phyloP scores from a whole-genome alignment of 2,888 invertebrate species.

The Acleris cristana region DNA sequence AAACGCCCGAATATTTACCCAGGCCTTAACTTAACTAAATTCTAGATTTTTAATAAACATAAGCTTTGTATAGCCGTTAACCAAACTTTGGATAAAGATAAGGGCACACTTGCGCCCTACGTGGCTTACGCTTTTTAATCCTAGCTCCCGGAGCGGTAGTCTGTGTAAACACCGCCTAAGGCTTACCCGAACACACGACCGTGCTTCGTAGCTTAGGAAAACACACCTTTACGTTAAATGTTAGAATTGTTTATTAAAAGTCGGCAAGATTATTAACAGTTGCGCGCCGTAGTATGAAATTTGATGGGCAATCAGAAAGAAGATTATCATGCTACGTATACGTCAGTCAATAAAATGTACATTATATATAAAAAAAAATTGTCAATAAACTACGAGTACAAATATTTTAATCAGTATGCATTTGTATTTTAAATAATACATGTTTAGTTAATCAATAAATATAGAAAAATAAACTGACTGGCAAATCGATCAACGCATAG shows the following conservation, averaged over 20 bases:
- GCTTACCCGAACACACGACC: slow-evolving; percentile 6
- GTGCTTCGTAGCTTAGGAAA: background rate
- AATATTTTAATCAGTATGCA: too few species aligned
- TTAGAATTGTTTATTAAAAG: background rate
- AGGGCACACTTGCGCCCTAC: slow-evolving; percentile 45
- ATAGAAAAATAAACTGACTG: too few species aligned
- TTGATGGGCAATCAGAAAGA: background rate
- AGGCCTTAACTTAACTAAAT: too few species aligned
- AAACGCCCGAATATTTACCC: too few species aligned
- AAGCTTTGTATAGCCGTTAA: slow-evolving; percentile 9
- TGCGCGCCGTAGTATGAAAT: background rate
- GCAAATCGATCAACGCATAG: too few species aligned
- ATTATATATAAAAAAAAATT: too few species aligned
- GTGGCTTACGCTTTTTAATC: slow-evolving; percentile 54
- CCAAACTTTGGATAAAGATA: slow-evolving; percentile 37
- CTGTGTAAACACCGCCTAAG: slow-evolving; percentile 57
- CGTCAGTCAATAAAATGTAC: background rate
- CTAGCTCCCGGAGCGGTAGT: slow-evolving; percentile 60
- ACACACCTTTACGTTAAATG: background rate
- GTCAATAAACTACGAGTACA: too few species aligned
- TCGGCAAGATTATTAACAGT: background rate
- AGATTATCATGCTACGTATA: background rate
- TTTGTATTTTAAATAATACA: too few species aligned
- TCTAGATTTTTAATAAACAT: background rate
- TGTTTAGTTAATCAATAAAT: too few species aligned